A percentile compares a stretch with the other conserved stretches of the same genome.
Conservation (phyloP, 2,888 invertebrate genomes). For the Apamea crenata region DNA sequence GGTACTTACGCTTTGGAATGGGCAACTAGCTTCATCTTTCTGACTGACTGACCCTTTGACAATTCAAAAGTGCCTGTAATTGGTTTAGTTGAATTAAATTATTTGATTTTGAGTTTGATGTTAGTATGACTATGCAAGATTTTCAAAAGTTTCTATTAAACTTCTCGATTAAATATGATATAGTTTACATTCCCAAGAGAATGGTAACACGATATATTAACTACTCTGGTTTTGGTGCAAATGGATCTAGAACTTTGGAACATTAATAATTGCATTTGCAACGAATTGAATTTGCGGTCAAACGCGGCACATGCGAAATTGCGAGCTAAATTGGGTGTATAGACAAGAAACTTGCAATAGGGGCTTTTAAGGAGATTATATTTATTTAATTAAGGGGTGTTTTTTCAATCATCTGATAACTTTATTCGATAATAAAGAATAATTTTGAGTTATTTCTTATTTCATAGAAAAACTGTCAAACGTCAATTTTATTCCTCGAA, state of each 20-base stretch:
- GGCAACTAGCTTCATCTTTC: too few relatives aligned
- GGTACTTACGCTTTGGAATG: too few relatives aligned
- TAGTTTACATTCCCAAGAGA: constrained; percentile 31
- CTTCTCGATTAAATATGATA: constrained; percentile 33
- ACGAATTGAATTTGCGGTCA: constrained; percentile 46
- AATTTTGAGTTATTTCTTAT: too few relatives aligned
- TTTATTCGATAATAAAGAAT: too few relatives aligned
- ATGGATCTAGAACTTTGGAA: constrained; percentile 48
- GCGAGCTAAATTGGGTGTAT: constrained; percentile 13
- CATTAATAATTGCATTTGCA: constrained; percentile 57
- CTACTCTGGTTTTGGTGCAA: constrained; percentile 34
- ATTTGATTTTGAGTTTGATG: too few relatives aligned
- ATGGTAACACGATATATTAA: constrained; percentile 12
- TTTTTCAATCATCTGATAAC: too few relatives aligned
- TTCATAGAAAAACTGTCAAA: too few relatives aligned
- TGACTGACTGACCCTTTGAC: too few relatives aligned
- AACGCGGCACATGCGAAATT: constrained; percentile 12
- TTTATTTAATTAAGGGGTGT: neutral
- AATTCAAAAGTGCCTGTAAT: too few relatives aligned
- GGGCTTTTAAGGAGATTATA: neutral
- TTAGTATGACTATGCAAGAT: neutral
- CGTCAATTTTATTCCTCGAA: too few relatives aligned
- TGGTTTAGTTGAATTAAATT: too few relatives aligned
- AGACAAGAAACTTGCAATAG: constrained; percentile 1
- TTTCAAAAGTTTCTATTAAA: constrained; percentile 24